phyloP scores from a whole-genome alignment of 2,797 vertebrate genomes.

The Luscinia megarhynchos region DNA sequence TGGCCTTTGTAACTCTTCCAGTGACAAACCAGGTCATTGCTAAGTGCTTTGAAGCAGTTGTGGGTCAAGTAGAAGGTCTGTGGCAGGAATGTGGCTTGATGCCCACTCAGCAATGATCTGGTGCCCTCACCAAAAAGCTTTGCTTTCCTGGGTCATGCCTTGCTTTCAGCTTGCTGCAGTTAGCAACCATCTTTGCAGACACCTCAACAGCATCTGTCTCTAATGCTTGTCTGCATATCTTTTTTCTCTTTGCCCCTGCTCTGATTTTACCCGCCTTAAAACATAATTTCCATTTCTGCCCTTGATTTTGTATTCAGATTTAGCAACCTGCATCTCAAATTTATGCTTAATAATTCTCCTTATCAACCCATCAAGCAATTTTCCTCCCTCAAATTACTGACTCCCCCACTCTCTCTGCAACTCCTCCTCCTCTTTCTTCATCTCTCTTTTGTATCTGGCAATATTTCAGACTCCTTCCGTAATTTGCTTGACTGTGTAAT shows the following conservation, averaged over 20 bases:
- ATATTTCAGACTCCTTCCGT: constrained; percentile 48
- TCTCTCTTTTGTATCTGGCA: constrained; percentile 66
- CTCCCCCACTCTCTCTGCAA: constrained; percentile 23
- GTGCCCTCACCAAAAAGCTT: neutral
- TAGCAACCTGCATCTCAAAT: constrained; percentile 52
- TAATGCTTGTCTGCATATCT: neutral
- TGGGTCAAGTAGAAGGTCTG: neutral
- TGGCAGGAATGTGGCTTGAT: neutral
- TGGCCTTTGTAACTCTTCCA: neutral
- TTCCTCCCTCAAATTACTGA: constrained; percentile 60
- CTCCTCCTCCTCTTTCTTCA: constrained; percentile 59
- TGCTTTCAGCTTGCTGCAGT: constrained; percentile 15
- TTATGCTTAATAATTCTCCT: constrained; percentile 64
- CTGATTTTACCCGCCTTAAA: neutral
- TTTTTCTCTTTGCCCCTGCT: neutral
- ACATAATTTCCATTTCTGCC: constrained; percentile 12
- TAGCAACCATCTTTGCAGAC: neutral
- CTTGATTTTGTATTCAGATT: constrained; percentile 59
- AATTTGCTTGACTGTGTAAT: constrained; percentile 72
- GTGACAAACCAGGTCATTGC: neutral
- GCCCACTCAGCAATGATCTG: neutral
- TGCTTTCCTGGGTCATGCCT: neutral
- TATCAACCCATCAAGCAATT: constrained; percentile 69
- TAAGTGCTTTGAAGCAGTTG: constrained; percentile 28
- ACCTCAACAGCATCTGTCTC: neutral